These are phyloP conservation scores for Andrena trimmerana DNA, from an alignment of 2,888 invertebrate species.

Conservation along the genomic window DNA sequence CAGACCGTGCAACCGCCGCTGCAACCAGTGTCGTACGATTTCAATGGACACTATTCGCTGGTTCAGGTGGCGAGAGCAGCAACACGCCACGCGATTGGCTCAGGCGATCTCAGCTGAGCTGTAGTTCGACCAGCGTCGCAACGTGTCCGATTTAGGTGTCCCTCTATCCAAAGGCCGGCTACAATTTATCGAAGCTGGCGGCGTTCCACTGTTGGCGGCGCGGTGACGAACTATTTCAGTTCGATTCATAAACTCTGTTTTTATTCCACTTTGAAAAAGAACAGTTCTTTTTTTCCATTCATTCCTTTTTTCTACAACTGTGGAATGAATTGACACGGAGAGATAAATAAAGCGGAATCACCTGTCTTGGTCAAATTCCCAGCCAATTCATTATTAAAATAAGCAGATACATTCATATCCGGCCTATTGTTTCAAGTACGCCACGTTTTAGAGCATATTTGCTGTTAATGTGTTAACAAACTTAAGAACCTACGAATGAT, in stretches of 20 bases:
- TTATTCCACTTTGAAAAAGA: not conserved
- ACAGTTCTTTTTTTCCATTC: not conserved
- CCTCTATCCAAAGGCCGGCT: constrained; percentile 26
- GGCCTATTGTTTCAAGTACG: no score
- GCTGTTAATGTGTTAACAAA: no score
- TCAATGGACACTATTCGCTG: constrained; percentile 74
- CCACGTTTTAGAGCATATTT: no score
- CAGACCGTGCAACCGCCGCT: constrained; percentile 29
- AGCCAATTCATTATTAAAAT: no score
- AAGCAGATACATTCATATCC: no score
- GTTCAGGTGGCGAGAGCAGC: constrained; percentile 82
- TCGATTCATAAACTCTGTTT: not conserved
- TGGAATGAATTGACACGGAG: no score
- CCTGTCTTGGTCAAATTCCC: no score
- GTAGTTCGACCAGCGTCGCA: constrained; percentile 31
- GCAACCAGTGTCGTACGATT: constrained; percentile 55
- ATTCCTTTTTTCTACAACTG: no score
- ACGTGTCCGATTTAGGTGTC: constrained; percentile 47
- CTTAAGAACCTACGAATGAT: no score
- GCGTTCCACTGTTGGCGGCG: not conserved
- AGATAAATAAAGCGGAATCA: no score
- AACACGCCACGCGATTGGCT: constrained; percentile 78
- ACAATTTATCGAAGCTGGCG: constrained; percentile 28
- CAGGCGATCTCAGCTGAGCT: constrained; percentile 79
- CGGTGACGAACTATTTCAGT: not conserved